Base-by-base conservation (phyloP, 2,797 vertebrate species). In the Gobio occitaniae region DNA sequence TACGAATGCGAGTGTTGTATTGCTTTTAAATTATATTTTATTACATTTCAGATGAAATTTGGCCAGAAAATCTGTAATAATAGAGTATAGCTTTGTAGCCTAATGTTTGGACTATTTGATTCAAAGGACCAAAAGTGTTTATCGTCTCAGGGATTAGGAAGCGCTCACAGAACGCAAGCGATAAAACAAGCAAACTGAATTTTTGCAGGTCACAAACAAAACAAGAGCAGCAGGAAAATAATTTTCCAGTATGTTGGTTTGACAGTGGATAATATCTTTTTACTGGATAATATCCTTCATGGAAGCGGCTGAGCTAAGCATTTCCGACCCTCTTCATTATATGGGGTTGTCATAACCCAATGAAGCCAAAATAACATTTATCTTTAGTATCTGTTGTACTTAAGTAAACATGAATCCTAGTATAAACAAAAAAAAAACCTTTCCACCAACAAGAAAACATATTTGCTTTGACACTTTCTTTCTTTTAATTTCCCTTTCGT, bases 181-280 rank as follows among this genome's bases (percentile, higher is more conserved):
- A 59, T 15, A 61, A 61, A 82, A 61, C 80, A 52, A 65, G 69
- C 4, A 74, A 65, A 75, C 41, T 1, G 41, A 47, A 4, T 63
- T 82, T 82, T 63, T 74, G 54, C 69, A 74, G 71, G 54, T 82
- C 54, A 72, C 69, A 70, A 75, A 83, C 56, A 83, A 41, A 75
- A 75, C 70, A 50, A 50, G 47, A 38, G 32, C 41, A 7, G 47
- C 63, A 59, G 50, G 38, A 44, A 76, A 77, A 78, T 70, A 12
- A 84, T 78, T 77, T 77, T 69, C 48, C 72, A 29, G 32, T 41
- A 15, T 68, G 32, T 44, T 76, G 82, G 61, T 68, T 77, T 76
- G 36, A 77, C 72, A 68, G 48, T 83, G 52, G 50, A 82, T 59
- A 82, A 59, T 82, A 59, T 82, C 38, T 13, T 61, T 82, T 82